Base-by-base conservation (phyloP, 2,797 vertebrate species). In the Picus viridis region DNA sequence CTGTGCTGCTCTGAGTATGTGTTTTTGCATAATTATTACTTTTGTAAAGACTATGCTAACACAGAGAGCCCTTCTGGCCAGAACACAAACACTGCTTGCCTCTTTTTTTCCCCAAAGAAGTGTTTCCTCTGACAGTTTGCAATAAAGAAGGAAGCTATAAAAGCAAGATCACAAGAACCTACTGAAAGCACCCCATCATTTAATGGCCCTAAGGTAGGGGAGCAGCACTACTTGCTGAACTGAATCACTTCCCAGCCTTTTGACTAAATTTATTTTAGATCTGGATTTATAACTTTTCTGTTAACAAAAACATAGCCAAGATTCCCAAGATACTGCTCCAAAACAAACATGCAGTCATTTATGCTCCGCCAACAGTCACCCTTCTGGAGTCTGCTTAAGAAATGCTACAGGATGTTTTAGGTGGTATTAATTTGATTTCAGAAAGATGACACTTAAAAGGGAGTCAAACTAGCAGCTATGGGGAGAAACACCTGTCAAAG, bases 1-100 rank as follows among this genome's bases (percentile, higher is more conserved):
- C 63, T 90, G 69, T 63, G 91, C 96, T 95, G 78, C 94, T 96
- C 94, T 89, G 88, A 90, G 78, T 41, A 11, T 54, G 49, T 78
- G 62, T 86, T 89, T 76, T 62, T 8, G 39, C 79, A 72, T 86
- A 88, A 88, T 47, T 76, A 85, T 62, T 78, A 88, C 90, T 93
- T 88, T 51, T 43, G 69, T 75, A 65, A 90, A 95, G 57, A 29
- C 77, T 67, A 51, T 26, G 22, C 73, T 53, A 82, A 64, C 57
- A 57, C 51, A 78, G 41, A 26, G 65, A 79, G 81, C 71, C 71
- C 83, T 83, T 89, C 92, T 88, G 90, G 69, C 71, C 17, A 1
- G 27, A 70, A 73, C 24, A 76, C 3, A 24, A 91, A 67, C 43
- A 65, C 45, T 32, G 30, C 45, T 63, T 62, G 41, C 54, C 61